These are phyloP conservation scores for Pseudopipra pipra DNA, from an alignment of 2,113 vertebrate species.

Conservation along the genomic window DNA sequence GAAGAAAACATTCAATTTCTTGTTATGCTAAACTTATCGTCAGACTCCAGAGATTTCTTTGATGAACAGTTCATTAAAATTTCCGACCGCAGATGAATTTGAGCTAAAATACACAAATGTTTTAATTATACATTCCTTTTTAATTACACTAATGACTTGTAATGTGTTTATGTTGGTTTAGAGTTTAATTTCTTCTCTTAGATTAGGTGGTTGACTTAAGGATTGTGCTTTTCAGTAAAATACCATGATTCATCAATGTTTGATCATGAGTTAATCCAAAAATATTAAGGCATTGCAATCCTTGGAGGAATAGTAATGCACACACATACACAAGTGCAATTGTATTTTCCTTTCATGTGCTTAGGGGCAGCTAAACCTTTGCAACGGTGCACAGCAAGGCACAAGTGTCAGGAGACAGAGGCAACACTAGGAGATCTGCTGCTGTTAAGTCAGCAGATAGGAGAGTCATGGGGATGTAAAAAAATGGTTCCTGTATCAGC, in stretches of 20 bases:
- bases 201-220: conserved; percentile 83
- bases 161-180: conserved; percentile 86
- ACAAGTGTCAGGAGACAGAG: background rate
- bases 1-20: conserved; percentile 78
- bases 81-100: conserved; percentile 78
- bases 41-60: conserved; percentile 79
- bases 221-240: conserved; percentile 81
- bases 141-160: conserved; percentile 87
- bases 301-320: conserved; percentile 57
- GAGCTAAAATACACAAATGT: conserved; percentile 86
- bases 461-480: background rate
- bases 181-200: conserved; percentile 85
- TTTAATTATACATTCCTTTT: conserved; percentile 87
- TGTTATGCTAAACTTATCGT: conserved; percentile 82
- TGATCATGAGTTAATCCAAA: conserved; percentile 80
- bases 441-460: background rate
- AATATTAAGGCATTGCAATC: conserved; percentile 66
- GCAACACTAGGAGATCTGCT: background rate
- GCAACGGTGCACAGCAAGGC: background rate
- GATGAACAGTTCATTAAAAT: conserved; percentile 86
- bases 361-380: background rate
- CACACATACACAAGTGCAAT: background rate
- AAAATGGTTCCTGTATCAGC: background rate
- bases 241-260: conserved; percentile 80
- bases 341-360: background rate